These are phyloP conservation scores for Thera obeliscata DNA, from an alignment of 2,888 invertebrate genomes.

Conservation along the genomic window DNA sequence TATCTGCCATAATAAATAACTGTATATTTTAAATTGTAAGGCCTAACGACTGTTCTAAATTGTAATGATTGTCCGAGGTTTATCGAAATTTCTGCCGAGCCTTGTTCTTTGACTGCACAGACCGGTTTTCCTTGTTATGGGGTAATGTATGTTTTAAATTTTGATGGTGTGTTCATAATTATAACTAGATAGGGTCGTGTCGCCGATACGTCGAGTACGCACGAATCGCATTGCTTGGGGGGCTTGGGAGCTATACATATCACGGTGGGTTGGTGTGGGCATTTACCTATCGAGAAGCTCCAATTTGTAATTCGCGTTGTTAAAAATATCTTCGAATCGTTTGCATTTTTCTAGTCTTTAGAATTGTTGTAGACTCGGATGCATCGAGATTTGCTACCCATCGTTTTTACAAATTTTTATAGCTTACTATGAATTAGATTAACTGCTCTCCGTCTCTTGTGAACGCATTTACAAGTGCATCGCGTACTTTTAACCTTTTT, in stretches of 20 bases:
- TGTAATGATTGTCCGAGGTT: conserved; percentile 70
- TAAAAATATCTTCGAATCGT: conserved; percentile 64
- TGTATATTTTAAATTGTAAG: conserved; percentile 80
- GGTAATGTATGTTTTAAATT: conserved; percentile 27
- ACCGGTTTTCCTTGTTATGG: conserved; percentile 62
- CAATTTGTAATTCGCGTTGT: conserved; percentile 43
- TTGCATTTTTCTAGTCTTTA: conserved; percentile 83
- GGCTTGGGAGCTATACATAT: conserved; percentile 66
- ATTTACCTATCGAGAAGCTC: conserved; percentile 55
- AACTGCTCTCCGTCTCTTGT: conserved; percentile 47
- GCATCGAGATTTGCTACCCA: conserved; percentile 57
- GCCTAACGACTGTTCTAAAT: conserved; percentile 82
- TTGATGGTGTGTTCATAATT: conserved; percentile 28
- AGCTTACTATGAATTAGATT: conserved; percentile 51
- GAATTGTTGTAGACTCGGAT: conserved; percentile 63
- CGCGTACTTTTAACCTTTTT: conserved; percentile 50
- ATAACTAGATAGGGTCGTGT: conserved; percentile 41
- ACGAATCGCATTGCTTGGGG: conserved; percentile 46
- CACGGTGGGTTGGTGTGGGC: conserved; percentile 57
- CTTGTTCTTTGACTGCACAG: conserved; percentile 49
- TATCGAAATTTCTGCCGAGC: conserved; percentile 58
- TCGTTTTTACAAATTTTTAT: conserved; percentile 54
- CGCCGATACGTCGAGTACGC: conserved; percentile 8
- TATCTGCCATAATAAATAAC: conserved; percentile 83
- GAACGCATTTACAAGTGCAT: conserved; percentile 59